Percentiles rank a stretch among this genome's conserved stretches.
Evolutionary conservation across 2,888 invertebrate species (phyloP).

Genomic region (Drosophila nigricruria): DNA sequence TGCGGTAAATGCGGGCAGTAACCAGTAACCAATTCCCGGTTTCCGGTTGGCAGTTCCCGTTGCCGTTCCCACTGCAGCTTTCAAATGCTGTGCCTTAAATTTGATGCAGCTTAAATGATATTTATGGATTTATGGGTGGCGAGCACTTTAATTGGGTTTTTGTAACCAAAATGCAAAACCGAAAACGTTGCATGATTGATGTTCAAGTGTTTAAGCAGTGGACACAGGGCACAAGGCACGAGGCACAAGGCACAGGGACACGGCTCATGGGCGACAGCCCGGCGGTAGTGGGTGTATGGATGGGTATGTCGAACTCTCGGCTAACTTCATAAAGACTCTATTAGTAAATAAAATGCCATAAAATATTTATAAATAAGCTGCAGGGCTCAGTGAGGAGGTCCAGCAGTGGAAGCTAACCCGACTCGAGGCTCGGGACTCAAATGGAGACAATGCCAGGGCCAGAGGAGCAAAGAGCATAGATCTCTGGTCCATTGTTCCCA

Average conservation of each 20-base stretch:
- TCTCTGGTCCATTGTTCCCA: conserved; percentile 23
- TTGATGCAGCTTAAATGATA: conserved; percentile 33
- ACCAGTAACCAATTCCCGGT: conserved; percentile 3
- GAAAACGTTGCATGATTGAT: conserved; percentile 40
- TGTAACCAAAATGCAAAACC: conserved; percentile 15
- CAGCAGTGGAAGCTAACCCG: background rate
- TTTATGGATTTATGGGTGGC: conserved; percentile 44
- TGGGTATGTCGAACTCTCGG: conserved; percentile 38
- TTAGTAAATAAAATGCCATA: conserved; percentile 71
- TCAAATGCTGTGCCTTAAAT: conserved; percentile 17
- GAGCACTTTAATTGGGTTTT: conserved; percentile 42
- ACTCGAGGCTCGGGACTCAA: conserved; percentile 1
- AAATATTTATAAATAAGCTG: conserved; percentile 53
- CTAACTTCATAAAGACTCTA: conserved; percentile 71
- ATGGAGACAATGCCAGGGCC: background rate
- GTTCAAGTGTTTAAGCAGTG: conserved; percentile 17
- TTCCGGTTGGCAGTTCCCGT: conserved; percentile 4
- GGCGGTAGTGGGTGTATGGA: too few relatives aligned
- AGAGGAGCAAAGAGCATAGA: background rate
- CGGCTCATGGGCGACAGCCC: background rate
- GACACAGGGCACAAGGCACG: background rate
- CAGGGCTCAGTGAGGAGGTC: conserved; percentile 2
- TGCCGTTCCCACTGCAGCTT: conserved; percentile 5
- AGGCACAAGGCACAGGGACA: background rate
- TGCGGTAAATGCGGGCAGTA: conserved; percentile 45